phyloP scores from a whole-genome alignment of 1,140 invertebrate species.

The Theocolax elegans region DNA sequence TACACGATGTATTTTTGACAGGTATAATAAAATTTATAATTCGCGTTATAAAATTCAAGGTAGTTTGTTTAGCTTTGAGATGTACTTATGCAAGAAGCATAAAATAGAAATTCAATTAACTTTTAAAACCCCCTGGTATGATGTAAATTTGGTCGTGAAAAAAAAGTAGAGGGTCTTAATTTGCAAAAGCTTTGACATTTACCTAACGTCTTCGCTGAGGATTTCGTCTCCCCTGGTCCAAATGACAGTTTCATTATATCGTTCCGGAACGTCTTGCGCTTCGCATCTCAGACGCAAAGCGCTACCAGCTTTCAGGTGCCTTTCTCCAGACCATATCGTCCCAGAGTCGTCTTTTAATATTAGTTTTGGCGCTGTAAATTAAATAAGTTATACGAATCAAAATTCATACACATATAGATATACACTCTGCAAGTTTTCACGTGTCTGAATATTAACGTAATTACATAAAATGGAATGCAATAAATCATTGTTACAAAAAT shows the following conservation, averaged over 20 bases:
- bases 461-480: not conserved
- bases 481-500: too few relatives aligned
- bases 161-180: too few relatives aligned
- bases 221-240: slow-evolving; percentile 65
- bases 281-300: slow-evolving; percentile 68
- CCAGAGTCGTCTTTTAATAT: slow-evolving; percentile 70
- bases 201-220: slow-evolving; percentile 65
- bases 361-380: slow-evolving; percentile 67
- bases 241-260: slow-evolving; percentile 65
- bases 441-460: not conserved
- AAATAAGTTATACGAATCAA: slow-evolving; percentile 12
- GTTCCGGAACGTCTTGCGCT: slow-evolving; percentile 61
- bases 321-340: slow-evolving; percentile 65
- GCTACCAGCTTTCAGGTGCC: slow-evolving; percentile 68
- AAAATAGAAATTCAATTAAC: slow-evolving; percentile 22
- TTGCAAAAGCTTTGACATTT: slow-evolving; percentile 38
- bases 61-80: too few relatives aligned
- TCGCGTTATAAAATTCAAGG: too few relatives aligned
- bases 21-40: too few relatives aligned
- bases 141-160: not conserved
- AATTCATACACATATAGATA: not conserved
- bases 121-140: not conserved
- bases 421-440: not conserved
- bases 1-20: too few relatives aligned
- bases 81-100: not conserved